phyloP scores from a whole-genome alignment of 2,888 invertebrate species.

The Amphipoea lucens region DNA sequence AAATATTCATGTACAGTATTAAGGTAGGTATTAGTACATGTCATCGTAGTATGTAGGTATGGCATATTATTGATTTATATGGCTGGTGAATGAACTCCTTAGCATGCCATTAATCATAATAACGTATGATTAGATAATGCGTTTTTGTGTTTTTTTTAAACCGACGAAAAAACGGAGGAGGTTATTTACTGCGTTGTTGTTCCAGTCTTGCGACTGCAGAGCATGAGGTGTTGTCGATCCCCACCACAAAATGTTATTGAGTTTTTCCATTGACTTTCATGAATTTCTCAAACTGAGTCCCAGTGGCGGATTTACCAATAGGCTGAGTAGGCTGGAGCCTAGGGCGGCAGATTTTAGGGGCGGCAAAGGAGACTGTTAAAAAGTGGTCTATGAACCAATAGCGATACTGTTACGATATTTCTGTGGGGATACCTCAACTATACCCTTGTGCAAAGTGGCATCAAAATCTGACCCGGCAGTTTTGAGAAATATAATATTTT shows the following conservation, averaged over 20 bases:
- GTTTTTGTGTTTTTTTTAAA: conserved; percentile 16
- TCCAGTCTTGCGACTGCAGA: neutral
- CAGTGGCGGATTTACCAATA: too few species aligned
- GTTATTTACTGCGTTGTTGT: conserved; percentile 4
- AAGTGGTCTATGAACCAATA: too few species aligned
- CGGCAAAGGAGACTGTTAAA: too few species aligned
- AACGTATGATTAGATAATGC: conserved; percentile 1
- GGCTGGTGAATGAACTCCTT: conserved; percentile 36
- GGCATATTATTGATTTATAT: conserved; percentile 36
- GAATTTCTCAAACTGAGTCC: neutral
- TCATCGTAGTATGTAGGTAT: conserved; percentile 39
- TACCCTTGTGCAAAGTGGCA: too few species aligned
- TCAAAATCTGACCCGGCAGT: too few species aligned
- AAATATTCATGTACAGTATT: conserved; percentile 38
- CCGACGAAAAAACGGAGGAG: too few species aligned
- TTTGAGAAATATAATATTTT: too few species aligned
- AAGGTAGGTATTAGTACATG: conserved; percentile 31
- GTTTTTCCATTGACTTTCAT: neutral
- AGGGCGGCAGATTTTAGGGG: too few species aligned
- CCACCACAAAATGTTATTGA: neutral
- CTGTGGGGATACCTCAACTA: too few species aligned
- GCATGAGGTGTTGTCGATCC: neutral
- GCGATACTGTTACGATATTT: too few species aligned
- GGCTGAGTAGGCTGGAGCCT: too few species aligned
- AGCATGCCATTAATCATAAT: conserved; percentile 19